A percentile compares a stretch with the other conserved stretches of the same genome.
Evolutionary conservation across 2,113 vertebrate genomes (phyloP).

Genomic region (Pachycephala philippinensis): DNA sequence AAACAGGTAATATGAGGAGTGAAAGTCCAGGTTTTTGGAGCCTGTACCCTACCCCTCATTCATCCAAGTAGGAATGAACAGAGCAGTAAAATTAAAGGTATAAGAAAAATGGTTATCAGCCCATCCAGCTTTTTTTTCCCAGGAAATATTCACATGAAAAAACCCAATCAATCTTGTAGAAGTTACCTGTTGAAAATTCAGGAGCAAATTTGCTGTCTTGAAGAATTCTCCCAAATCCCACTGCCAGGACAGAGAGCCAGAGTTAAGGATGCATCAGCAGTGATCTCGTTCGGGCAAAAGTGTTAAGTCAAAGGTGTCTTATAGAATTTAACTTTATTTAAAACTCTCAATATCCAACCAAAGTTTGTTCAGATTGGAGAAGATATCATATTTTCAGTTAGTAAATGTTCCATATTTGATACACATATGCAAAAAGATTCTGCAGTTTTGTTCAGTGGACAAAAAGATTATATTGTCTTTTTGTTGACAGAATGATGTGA

Average conservation of each 20-base stretch:
- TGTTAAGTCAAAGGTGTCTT: background rate
- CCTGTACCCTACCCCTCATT: background rate
- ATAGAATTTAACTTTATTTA: background rate
- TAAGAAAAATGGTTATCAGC: background rate
- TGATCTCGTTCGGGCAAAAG: background rate
- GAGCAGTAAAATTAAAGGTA: background rate
- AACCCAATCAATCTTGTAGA: fast-evolving
- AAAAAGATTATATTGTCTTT: background rate
- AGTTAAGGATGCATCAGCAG: background rate
- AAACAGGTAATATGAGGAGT: fast-evolving
- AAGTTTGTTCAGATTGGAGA: background rate
- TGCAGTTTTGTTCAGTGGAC: background rate
- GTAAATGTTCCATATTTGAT: background rate
- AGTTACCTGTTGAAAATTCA: background rate
- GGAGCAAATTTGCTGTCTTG: background rate
- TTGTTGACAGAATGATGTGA: conserved; percentile 3
- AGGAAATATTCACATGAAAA: background rate
- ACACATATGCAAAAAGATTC: background rate
- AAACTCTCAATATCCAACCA: background rate
- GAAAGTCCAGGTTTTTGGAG: background rate
- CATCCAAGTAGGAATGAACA: background rate
- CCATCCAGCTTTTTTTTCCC: background rate
- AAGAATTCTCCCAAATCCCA: background rate
- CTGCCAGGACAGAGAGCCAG: background rate
- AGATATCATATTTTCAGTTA: background rate